Evolutionary conservation across 2,888 invertebrate species (phyloP), one percentile per base, ranked within the genome.

Genomic region (Pharmacophagus antenor): DNA sequence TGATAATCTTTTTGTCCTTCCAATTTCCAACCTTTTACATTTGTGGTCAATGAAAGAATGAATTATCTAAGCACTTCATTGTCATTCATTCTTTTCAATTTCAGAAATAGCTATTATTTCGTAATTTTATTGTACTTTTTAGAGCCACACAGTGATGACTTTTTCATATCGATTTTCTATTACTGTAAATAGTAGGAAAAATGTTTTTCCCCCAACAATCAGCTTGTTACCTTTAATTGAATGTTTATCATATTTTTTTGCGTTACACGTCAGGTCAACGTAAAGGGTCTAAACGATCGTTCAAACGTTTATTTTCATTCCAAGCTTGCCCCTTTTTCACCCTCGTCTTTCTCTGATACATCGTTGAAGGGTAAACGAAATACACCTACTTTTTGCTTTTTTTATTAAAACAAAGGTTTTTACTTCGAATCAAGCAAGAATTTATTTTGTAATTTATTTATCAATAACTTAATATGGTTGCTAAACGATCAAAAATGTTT

Each of bases 311-410:
- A 82, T 84, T 85, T 82, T 85, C 81, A 82, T 84, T 82, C 79
- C 75, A 71, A 70, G 76, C 79, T 79, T 77, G 77, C 82, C 80
- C 82, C 77, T 80, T 84, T 82, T 80, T 73, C 79, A 85, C 87
- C 87, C 87, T 82, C 80, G 85, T 86, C 86, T 85, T 73, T 74
- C 62, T 79, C 78, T 87, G 85, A 86, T 85, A 83, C 84, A 85
- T 85, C 74, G 85, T 79, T 82, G 79, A 81, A 81, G 79, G 77
- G 76, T 75, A 84, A 83, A 85, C 85, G 80, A 85, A 84, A 84
- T 84, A 85, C 77, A 80, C 78, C 76, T 73, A 74, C 79, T 75
- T 77, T 80, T 71, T 76, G 71, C 71, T 75, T 79, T 80, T 37
- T 82, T 80, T 76, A 79, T 80, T 80, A 76, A 79, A 80, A 80